Evolutionary conservation across 2,888 invertebrate genomes (phyloP), one percentile per base, ranked within the genome.

Genomic region (Amphipyra berbera): DNA sequence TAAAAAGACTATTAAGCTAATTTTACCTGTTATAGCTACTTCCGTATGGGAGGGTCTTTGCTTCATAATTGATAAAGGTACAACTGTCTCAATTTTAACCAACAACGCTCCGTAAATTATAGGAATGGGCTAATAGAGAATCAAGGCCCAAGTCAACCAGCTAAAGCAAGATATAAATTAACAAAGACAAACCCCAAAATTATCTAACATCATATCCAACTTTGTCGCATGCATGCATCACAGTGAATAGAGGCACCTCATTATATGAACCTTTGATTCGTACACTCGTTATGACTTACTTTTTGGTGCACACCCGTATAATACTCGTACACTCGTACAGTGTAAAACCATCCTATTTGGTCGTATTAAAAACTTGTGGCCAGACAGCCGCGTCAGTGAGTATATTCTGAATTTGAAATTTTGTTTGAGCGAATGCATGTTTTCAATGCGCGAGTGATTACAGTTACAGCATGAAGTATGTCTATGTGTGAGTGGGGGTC

Each of bases 321-420:
- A 10, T 37, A 37, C 67, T 63, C 85, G 83, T 84, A 84, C 84
- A 86, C 74, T 78, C 68, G 56, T 74, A 81, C 78, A 76, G 79
- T 73, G 75, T 74, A 83, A 79, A 79, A 78, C 89, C 88, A 86
- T 85, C 86, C 92, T 92, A 93, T 93, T 94, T 91, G 88, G 90
- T 81, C 85, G 88, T 92, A 94, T 94, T 94, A 94, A 94, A 94
- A 94, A 91, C 87, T 89, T 93, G 94, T 90, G 93, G 94, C 91
- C 89, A 92, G 94, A 89, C 91, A 72, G 82, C 78, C 85, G 86
- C 87, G 80, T 85, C 88, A 87, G 88, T 88, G 90, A 75, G 49
- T 76, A 73, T 71, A 80, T 78, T 81, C 87, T 88, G 88, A 90
- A 91, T 92, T 89, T 91, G 86, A 88, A 91, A 90, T 89, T 90